Conservation (phyloP, 2,888 invertebrate species). For the Hedya salicella region DNA sequence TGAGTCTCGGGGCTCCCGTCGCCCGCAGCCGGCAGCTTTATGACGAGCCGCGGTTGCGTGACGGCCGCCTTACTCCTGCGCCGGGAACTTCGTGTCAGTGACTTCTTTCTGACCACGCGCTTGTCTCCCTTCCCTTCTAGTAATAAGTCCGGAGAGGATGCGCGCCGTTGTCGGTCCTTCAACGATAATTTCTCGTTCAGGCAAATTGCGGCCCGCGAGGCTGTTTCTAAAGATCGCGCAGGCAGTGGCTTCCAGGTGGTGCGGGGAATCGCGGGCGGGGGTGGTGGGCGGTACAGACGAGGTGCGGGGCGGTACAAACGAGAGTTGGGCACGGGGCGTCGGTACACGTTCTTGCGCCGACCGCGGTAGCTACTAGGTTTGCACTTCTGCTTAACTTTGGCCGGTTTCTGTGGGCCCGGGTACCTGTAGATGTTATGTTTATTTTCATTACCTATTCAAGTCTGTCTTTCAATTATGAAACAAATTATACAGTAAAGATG, state of each 20-base stretch:
- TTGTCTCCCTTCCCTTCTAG: conserved; percentile 28
- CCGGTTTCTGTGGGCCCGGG: conserved; percentile 51
- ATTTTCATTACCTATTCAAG: background rate
- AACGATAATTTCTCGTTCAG: conserved; percentile 44
- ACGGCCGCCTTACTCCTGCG: background rate
- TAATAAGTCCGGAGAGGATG: background rate
- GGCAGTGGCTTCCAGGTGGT: conserved; percentile 54
- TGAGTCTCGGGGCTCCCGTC: conserved; percentile 3
- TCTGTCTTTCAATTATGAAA: too few species aligned
- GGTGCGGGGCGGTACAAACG: conserved; percentile 66
- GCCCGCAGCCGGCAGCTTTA: conserved; percentile 36
- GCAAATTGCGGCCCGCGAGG: conserved; percentile 54
- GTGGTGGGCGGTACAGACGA: conserved; percentile 65
- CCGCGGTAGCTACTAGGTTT: conserved; percentile 45
- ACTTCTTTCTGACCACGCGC: conserved; percentile 37
- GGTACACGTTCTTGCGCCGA: conserved; percentile 53
- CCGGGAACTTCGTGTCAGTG: background rate
- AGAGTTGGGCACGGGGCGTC: conserved; percentile 65
- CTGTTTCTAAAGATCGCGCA: conserved; percentile 52
- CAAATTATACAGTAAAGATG: too few species aligned
- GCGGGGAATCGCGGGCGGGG: conserved; percentile 53
- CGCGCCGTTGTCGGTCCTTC: background rate
- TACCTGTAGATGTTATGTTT: conserved; percentile 52
- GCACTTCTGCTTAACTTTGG: conserved; percentile 12
- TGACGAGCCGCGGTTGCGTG: conserved; percentile 45